These are phyloP conservation scores for Calameuta filiformis DNA, from an alignment of 2,888 invertebrate genomes.

Conservation along the genomic window DNA sequence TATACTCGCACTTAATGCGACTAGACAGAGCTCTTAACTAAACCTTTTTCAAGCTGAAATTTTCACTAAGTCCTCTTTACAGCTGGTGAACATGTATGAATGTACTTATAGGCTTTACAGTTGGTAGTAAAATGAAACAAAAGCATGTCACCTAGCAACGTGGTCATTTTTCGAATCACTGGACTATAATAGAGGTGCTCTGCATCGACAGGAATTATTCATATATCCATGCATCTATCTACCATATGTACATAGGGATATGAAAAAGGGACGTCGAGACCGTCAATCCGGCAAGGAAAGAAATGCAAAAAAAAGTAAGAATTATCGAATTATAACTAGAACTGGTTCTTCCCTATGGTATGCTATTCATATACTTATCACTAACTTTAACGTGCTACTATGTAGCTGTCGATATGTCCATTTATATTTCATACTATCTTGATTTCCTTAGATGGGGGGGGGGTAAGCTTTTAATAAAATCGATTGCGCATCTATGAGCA, in stretches of 20 bases:
- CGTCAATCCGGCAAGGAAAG: too few species aligned
- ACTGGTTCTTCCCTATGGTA: background rate
- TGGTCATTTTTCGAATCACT: background rate
- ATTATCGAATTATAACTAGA: background rate
- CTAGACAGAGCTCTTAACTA: background rate
- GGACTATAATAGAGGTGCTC: background rate
- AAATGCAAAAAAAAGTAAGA: background rate
- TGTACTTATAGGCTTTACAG: background rate
- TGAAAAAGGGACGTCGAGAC: too few species aligned
- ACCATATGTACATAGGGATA: too few species aligned
- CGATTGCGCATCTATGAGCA: background rate
- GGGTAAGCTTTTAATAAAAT: background rate
- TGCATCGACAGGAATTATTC: too few species aligned
- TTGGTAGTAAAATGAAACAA: background rate
- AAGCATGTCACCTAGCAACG: background rate
- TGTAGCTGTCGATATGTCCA: background rate
- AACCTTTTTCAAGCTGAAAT: background rate
- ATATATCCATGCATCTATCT: too few species aligned
- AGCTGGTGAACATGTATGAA: background rate
- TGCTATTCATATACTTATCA: background rate
- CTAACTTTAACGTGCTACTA: background rate
- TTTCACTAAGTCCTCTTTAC: background rate
- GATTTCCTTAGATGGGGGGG: background rate
- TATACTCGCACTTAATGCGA: background rate
- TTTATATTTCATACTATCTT: background rate